Base-by-base conservation (phyloP, 2,888 invertebrate species). In the Pheosia tremula region DNA sequence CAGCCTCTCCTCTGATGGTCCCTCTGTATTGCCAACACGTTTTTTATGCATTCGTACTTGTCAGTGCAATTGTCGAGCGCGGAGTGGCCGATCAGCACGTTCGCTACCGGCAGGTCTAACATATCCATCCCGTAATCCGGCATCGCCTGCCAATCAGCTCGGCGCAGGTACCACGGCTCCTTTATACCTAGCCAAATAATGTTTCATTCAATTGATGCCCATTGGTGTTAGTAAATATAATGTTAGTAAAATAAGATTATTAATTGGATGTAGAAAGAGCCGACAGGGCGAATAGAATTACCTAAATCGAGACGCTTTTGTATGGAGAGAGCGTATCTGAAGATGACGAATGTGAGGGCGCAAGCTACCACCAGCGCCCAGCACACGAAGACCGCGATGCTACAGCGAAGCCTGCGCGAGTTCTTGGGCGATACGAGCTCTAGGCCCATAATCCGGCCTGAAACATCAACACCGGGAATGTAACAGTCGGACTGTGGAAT, bases 371-470 rank as follows among this genome's bases (percentile, higher is more conserved):
- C 69, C 63, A 91, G 75, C 13, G 90, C 84, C 90, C 92, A 93
- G 81, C 91, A 91, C 67, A 90, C 87, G 83, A 88, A 92, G 68
- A 93, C 89, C 2, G 88, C 90, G 57, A 91, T 87, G 77, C 91
- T 89, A 84, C 91, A 91, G 62, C 92, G 90, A 39, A 90, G 80
- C 43, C 82, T 79, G 64, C 82, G 83, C 47, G 83, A 64, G 66
- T 83, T 83, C 68, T 80, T 81, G 49, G 85, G 78, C 47, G 89
- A 86, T 68, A 88, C 82, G 84, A 91, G 76, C 81, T 90, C 90
- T 63, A 91, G 88, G 85, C 91, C 88, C 78, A 90, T 79, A 75
- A 89, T 80, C 9, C 85, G 88, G 87, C 89, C 91, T 92, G 91
- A 79, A 88, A 89, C 81, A 86, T 71, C 62, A 76, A 70, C 58